A percentile compares a stretch with the other conserved stretches of the same genome.
phyloP scores from a whole-genome alignment of 2,797 vertebrate genomes.

The Anguilla marmorata region DNA sequence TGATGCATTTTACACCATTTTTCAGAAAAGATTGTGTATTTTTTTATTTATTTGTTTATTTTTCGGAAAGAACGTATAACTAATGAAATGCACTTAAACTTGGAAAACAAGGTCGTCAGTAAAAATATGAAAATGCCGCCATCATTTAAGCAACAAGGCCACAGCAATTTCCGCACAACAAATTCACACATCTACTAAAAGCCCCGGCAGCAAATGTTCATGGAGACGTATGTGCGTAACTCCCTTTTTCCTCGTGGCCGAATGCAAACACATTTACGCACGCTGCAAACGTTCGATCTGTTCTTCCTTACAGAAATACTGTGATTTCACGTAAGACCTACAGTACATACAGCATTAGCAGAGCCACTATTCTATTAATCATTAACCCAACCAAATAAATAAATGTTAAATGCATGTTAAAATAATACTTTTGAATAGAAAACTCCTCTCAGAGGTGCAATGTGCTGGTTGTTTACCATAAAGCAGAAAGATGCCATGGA shows the following conservation, averaged over 20 bases:
- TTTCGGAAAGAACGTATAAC: constrained; percentile 5
- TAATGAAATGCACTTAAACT: constrained; percentile 11
- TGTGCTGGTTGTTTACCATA: constrained; percentile 27
- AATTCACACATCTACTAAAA: constrained; percentile 11
- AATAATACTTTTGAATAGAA: constrained; percentile 28
- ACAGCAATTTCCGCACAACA: constrained; percentile 3
- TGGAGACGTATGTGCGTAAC: not conserved
- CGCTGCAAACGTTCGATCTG: not conserved
- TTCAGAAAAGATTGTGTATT: not conserved
- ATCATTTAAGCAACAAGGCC: not conserved
- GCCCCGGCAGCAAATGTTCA: not conserved
- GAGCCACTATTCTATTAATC: constrained; percentile 5
- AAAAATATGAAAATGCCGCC: not conserved
- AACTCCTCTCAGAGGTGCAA: constrained; percentile 16
- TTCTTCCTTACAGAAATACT: constrained; percentile 1
- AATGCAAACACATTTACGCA: not conserved
- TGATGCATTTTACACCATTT: not conserved
- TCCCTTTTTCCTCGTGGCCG: not conserved
- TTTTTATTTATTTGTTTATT: not conserved
- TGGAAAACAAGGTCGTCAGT: not conserved
- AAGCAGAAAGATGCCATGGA: not conserved
- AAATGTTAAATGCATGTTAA: constrained; percentile 28
- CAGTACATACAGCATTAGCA: constrained; percentile 11
- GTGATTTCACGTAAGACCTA: not conserved
- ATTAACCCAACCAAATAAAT: constrained; percentile 31